phyloP scores from a whole-genome alignment of 2,113 vertebrate genomes.

The Falco punctatus region DNA sequence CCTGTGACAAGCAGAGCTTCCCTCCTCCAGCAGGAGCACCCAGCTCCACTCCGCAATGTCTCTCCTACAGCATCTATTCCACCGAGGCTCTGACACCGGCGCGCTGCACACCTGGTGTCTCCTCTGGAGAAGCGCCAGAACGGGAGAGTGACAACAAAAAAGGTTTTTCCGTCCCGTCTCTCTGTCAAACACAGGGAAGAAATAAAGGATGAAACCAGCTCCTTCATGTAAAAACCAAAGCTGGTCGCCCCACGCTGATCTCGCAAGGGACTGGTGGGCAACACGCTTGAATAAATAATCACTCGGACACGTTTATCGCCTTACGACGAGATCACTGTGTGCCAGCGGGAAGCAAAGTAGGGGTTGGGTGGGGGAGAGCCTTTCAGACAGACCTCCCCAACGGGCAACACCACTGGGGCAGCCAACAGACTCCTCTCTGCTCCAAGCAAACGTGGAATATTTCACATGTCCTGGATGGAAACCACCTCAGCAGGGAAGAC shows the following conservation, averaged over 20 bases:
- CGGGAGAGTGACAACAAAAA: background rate
- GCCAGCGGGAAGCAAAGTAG: background rate
- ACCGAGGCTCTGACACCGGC: background rate
- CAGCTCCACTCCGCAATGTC: background rate
- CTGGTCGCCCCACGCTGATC: background rate
- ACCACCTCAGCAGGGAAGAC: background rate
- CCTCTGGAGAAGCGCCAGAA: background rate
- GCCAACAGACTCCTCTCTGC: background rate
- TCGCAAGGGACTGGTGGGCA: background rate
- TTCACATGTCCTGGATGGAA: background rate
- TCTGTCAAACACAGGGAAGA: background rate
- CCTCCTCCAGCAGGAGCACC: background rate
- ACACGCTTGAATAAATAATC: background rate
- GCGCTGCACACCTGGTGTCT: background rate
- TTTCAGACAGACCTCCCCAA: background rate
- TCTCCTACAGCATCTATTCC: background rate
- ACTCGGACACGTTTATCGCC: background rate
- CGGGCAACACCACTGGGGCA: background rate
- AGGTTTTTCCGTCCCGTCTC: background rate
- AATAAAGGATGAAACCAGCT: background rate
- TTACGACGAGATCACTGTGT: rapidly evolving
- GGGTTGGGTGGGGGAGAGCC: background rate
- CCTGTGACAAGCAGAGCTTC: background rate
- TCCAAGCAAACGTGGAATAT: rapidly evolving
- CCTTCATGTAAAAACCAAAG: background rate